Conservation (phyloP, 1,140 invertebrate genomes). For the Sipha flava region DNA sequence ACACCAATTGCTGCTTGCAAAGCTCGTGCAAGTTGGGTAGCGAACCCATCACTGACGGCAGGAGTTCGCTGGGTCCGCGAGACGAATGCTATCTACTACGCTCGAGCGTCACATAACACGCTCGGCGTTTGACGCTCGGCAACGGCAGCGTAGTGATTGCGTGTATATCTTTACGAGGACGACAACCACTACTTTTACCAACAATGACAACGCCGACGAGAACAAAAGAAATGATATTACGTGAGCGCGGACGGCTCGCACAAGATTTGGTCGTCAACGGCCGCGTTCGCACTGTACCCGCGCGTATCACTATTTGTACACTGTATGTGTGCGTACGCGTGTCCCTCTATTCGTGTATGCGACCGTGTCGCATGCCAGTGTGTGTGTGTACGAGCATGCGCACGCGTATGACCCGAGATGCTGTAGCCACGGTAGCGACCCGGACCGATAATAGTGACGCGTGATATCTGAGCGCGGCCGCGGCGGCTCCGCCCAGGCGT, state of each 20-base stretch:
- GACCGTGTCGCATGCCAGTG: not conserved
- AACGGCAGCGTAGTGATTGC: too few species aligned
- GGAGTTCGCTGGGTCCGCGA: too few species aligned
- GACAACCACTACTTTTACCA: too few species aligned
- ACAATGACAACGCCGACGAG: too few species aligned
- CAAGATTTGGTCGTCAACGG: too few species aligned
- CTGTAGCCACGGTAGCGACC: not conserved
- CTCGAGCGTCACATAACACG: not conserved
- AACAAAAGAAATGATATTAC: too few species aligned
- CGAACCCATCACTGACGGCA: not conserved
- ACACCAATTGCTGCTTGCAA: not conserved
- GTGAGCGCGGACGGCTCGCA: too few species aligned
- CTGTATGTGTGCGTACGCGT: too few species aligned
- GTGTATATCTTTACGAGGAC: too few species aligned
- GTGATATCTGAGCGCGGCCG: not conserved
- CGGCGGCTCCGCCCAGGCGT: not conserved
- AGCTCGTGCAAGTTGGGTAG: conserved; percentile 25
- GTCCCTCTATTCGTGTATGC: not conserved
- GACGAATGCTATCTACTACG: not conserved
- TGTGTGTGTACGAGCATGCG: not conserved
- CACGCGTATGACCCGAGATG: not conserved
- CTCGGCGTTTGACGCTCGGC: not conserved
- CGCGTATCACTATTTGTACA: too few species aligned
- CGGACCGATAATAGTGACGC: conserved; percentile 1
- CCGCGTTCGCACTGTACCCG: too few species aligned